Evolutionary conservation across 1,140 invertebrate genomes (phyloP), one percentile per base, ranked within the genome.

Genomic region (Bombus sibiricus): DNA sequence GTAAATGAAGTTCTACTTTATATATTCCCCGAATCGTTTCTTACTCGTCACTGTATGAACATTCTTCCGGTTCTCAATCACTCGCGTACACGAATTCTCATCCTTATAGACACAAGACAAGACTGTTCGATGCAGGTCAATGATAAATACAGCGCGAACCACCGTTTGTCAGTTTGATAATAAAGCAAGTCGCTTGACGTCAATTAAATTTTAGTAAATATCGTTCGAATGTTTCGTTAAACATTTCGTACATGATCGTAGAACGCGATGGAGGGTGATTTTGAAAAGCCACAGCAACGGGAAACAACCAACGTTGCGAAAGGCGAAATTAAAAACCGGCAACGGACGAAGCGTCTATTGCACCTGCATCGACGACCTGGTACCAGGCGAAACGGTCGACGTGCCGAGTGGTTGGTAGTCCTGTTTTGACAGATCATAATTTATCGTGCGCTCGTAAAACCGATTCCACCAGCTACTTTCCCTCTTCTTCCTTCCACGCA

Each of bases 401-500:
- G 85, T 87, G 91, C 82, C 88, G 89, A 92, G 88, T 86, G 89
- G 89, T 85, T 90, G 87, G 92, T 93, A 93, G 92, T 92, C 92
- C 81, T 88, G 92, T 93, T 93, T 93, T 93, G 92, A 93, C 92
- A 93, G 92, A 92, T 92, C 91, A 91, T 93, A 93, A 93, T 93
- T 93, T 92, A 93, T 93, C 86, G 91, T 69, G 77, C 81, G 89
- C 90, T 92, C 92, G 92, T 92, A 92, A 94, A 94, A 92, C 85
- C 87, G 88, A 92, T 92, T 92, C 89, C 88, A 85, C 88, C 53
- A 85, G 85, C 83, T 64, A 86, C 69, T 88, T 86, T 87, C 78
- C 72, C 64, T 85, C 86, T 87, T 90, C 71, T 81, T 81, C 53
- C 47, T 34, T n/a, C 86, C 22, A 37, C 34, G 1, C 10, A 37